Conservation (phyloP, 2,797 vertebrate genomes). For the Sebastes nivosus region DNA sequence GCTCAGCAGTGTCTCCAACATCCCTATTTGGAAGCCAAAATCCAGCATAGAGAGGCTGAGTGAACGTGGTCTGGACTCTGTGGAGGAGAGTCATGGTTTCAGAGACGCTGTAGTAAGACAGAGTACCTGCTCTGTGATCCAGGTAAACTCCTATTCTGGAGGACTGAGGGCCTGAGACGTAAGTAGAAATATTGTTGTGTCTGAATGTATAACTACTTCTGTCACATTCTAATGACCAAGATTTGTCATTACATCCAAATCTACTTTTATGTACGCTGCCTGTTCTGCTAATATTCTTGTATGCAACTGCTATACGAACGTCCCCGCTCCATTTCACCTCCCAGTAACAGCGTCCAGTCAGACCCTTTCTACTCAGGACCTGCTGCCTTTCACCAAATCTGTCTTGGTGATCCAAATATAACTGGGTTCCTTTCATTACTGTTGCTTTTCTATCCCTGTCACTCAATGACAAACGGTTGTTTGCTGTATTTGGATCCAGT, state of each 20-base stretch:
- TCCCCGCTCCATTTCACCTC: neutral
- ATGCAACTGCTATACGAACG: neutral
- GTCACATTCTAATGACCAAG: neutral
- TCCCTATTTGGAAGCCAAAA: accelerated
- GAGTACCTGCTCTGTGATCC: constrained; percentile 5
- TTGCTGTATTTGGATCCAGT: neutral
- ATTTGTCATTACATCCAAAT: constrained; percentile 14
- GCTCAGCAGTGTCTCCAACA: neutral
- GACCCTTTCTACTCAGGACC: constrained; percentile 6
- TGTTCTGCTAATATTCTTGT: constrained; percentile 4
- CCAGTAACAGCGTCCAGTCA: constrained; percentile 21
- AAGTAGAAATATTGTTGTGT: accelerated
- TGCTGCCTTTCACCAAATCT: neutral
- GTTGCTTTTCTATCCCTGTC: neutral
- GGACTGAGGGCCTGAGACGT: neutral
- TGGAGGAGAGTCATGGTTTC: constrained; percentile 33
- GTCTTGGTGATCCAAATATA: neutral
- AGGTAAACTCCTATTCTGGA: constrained; percentile 21
- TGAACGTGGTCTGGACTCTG: constrained; percentile 26
- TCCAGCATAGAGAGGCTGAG: constrained; percentile 17
- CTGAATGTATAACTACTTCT: accelerated
- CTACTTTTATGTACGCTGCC: constrained; percentile 19
- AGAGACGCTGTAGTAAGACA: constrained; percentile 28
- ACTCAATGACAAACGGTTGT: neutral
- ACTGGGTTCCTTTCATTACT: accelerated